A percentile compares a stretch with the other conserved stretches of the same genome.
These are phyloP conservation scores for Cyanoramphus novaezelandiae DNA, from an alignment of 2,113 vertebrate genomes.

Conservation along the genomic window DNA sequence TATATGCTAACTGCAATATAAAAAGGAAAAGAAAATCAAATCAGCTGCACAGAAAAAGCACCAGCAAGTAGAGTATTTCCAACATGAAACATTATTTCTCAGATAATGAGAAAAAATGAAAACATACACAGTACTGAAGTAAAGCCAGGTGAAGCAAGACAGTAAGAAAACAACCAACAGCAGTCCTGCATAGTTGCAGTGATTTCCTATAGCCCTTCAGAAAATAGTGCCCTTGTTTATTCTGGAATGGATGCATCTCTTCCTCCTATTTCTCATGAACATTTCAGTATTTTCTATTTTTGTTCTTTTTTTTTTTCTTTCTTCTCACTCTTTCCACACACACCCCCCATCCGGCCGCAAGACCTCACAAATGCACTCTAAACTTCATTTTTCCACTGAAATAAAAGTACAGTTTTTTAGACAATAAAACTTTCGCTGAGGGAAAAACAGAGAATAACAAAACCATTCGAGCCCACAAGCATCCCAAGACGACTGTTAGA, in stretches of 20 bases:
- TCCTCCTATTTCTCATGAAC: not conserved
- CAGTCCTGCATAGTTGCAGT: not conserved
- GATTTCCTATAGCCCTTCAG: not conserved
- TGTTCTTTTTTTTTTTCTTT: not conserved
- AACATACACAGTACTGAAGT: not conserved
- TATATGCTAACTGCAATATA: not conserved
- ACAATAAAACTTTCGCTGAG: not conserved
- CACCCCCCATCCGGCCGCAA: not conserved
- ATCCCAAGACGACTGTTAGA: not conserved
- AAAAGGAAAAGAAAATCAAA: not conserved
- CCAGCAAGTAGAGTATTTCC: not conserved
- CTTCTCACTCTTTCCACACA: not conserved
- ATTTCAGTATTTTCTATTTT: not conserved
- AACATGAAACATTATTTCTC: not conserved
- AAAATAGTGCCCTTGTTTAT: not conserved
- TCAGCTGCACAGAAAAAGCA: not conserved
- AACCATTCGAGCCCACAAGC: not conserved
- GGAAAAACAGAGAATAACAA: not conserved
- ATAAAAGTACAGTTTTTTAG: not conserved
- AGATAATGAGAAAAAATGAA: not conserved
- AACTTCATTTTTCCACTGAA: not conserved
- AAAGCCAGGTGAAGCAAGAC: not conserved
- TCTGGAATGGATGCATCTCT: not conserved
- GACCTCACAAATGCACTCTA: not conserved
- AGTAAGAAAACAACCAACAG: not conserved